Base-by-base conservation (phyloP, 2,888 invertebrate species). In the Smittia sp. region DNA sequence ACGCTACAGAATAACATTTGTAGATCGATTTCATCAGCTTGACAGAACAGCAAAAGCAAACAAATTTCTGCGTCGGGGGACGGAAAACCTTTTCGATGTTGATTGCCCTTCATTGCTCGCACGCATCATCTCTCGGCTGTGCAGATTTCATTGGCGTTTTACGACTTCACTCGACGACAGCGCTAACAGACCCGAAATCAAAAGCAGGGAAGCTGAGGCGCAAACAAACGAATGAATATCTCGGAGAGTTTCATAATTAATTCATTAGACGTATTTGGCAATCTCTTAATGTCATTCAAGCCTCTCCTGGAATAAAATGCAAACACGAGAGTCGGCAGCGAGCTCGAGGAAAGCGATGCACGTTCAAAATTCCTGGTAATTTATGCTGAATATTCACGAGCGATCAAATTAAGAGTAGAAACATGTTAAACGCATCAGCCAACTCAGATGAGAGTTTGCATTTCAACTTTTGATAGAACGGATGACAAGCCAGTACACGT, bases 1-100 rank as follows among this genome's bases (percentile, higher is more conserved):
- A 72, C 58, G 58, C 22, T 58, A 58, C 58, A 58, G 54, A 32
- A 27, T 54, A 62, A 72, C 72, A 72, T 72, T 72, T 72, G 72
- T 72, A 32, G 54, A 72, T 72, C 62, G 54, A 18, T 38, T 66
- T 66, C 66, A 58, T 65, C 65, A 15, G 27, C 58, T 20, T 67
- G 41, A 67, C 67, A 41, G 11, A 63, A 63, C 63, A 63, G 27
- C 63, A 27, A 63, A 63, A 24, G 63, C 63, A 63, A 63, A 63
- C 63, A 63, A 63, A 63, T 63, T 63, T 15, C 9, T 18, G 18
- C 20, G 22, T 46, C 15, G 46, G 46, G 46, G 46, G 46, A n/a
- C 2, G 46, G 46, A 46, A 58, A 22, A 58, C 58, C 58, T 22
- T 58, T 58, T 58, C n/a, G 58, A 58, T 58, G 58, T 58, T 9